These are phyloP conservation scores for Uropsilus gracilis DNA, from an alignment of 2,113 vertebrate genomes.

Conservation along the genomic window DNA sequence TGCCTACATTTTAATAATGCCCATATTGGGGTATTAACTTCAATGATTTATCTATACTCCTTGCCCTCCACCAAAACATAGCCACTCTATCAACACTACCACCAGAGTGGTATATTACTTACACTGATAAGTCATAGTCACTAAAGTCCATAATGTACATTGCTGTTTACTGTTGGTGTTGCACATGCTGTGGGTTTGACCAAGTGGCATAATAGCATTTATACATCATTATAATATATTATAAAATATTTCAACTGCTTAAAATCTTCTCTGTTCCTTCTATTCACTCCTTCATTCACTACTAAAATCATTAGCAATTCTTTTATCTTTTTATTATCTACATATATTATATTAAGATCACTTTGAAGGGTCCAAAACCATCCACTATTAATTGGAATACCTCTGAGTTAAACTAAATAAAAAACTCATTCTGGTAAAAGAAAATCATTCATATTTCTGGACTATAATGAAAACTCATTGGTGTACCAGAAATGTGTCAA, in stretches of 20 bases:
- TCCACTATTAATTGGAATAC: too few species aligned
- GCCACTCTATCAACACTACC: neutral
- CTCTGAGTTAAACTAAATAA: too few species aligned
- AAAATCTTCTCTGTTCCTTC: neutral
- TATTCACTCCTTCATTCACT: neutral
- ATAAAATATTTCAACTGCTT: neutral
- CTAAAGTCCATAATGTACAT: neutral
- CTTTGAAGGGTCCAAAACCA: too few species aligned
- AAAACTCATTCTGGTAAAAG: too few species aligned
- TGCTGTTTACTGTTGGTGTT: neutral
- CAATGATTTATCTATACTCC: neutral
- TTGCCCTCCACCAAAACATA: neutral
- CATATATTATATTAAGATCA: too few species aligned
- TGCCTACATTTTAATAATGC: too few species aligned
- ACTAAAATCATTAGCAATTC: neutral
- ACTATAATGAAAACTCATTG: neutral
- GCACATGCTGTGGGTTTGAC: neutral
- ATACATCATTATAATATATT: neutral
- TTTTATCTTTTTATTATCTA: neutral
- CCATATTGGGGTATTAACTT: too few species aligned
- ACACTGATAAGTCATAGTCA: neutral
- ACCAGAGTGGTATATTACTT: neutral
- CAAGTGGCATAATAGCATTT: neutral
- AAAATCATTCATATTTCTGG: too few species aligned
- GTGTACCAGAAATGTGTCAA: too few species aligned